Percentiles rank a stretch among this genome's conserved stretches.
phyloP scores from a whole-genome alignment of 2,888 invertebrate species.

The Lasioglossum oenotherae region DNA sequence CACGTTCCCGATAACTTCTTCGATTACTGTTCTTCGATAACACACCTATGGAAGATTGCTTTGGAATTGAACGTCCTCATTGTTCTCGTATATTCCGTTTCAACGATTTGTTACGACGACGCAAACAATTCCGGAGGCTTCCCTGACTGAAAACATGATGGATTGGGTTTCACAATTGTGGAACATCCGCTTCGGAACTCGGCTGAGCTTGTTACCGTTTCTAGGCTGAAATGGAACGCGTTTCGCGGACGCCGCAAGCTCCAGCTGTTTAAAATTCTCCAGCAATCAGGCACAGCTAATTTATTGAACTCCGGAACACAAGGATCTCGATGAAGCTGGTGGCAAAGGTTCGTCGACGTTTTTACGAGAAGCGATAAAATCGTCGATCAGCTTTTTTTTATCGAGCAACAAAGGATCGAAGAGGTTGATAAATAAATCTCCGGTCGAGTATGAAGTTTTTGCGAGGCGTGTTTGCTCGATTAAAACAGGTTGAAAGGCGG shows the following conservation, averaged over 20 bases:
- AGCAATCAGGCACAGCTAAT: neutral
- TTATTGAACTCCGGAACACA: neutral
- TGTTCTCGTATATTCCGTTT: neutral
- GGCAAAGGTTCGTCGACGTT: neutral
- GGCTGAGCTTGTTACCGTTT: conserved; percentile 18
- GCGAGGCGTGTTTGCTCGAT: neutral
- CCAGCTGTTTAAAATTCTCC: neutral
- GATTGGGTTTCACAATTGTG: conserved; percentile 13
- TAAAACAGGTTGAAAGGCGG: neutral
- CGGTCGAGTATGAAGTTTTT: neutral
- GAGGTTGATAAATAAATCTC: neutral
- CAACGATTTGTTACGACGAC: neutral
- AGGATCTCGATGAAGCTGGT: neutral
- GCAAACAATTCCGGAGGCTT: neutral
- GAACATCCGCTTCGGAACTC: conserved; percentile 23
- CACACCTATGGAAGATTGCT: neutral
- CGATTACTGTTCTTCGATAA: neutral
- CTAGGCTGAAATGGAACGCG: neutral
- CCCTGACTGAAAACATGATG: neutral
- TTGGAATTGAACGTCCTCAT: neutral
- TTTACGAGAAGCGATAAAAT: neutral
- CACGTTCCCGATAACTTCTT: neutral
- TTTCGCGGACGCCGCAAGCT: neutral
- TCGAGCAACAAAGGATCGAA: neutral
- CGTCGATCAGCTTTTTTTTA: neutral